Evolutionary conservation across 2,888 invertebrate genomes (phyloP), one percentile per base, ranked within the genome.

Genomic region (Sialis lutaria): DNA sequence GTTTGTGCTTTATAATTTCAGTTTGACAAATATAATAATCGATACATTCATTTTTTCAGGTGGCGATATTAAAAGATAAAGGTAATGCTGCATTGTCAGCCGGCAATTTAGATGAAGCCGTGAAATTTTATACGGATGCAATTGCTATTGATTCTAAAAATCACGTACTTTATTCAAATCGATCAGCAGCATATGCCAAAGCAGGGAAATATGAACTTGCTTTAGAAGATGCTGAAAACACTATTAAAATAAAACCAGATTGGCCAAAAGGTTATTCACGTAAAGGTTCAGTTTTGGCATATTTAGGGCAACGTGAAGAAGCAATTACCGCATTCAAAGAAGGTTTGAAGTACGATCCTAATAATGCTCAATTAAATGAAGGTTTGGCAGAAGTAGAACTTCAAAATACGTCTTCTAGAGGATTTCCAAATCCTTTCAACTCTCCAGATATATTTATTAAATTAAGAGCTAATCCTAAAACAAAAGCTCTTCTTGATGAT

Each of bases 211-310:
- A 80, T 58, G 62, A 67, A 2, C 73, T 78, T 50, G 88, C 93
- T 0, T 65, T 92, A 32, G 73, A 77, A 52, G 93, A 93, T 70
- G 93, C 91, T 0, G 82, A 90, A 51, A 79, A 81, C 60, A 89
- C 89, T 1, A 72, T 93, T 6, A 64, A 73, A 43, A 56, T 91
- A 10, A 89, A 90, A 61, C 79, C 88, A 6, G 77, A 78, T 49
- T 93, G 92, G 92, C 74, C 77, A 2, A 92, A 91, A 62, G 86
- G 84, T 0, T 90, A 90, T 62, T 90, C 91, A 0, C 75, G 93
- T 49, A 88, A 90, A 67, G 93, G 89, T 1, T 81, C 85, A 53
- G 90, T 91, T 0, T 67, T 90, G 42, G 79, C 83, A 0, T 90
- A 79, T 55, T 65, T 92, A 50, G 77, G 81, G 4, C 74, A 76